Base-by-base conservation (phyloP, 1,140 invertebrate species). In the Mamestra configurata region DNA sequence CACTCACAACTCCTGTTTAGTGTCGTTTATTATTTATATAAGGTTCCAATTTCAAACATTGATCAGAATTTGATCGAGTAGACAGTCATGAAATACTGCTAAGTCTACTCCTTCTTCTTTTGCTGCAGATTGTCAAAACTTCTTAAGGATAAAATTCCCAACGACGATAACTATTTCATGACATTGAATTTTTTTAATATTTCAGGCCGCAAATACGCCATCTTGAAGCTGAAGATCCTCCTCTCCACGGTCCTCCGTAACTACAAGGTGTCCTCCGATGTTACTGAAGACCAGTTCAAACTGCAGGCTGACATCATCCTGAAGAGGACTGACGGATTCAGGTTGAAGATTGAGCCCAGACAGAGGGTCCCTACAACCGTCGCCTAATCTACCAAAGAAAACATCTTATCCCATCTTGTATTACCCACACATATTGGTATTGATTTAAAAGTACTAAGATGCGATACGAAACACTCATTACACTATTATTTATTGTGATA, bases 211-310 rank as follows among this genome's bases (percentile, higher is more conserved):
- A 98, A 98, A 93, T 99, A 98, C 93, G 98, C 98, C 0, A 96
- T 98, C 95, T 95, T 98, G 59, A 98, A 99, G 89, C 95, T 98
- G 77, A 98, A 98, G 92, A 97, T 98, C n/a, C 93, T 98, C 0
- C 94, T 99, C 6, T 97, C 98, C 0, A 98, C 97, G 18, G 97
- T 99, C 37, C 95, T 99, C 66, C 96, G 98, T 40, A 98, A 98
- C 87, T 99, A 97, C 95, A 96, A 96, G 61, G 95, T 97, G 20
- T 93, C 93, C 13, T 97, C 97, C 0, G 96, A 97, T 78, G 89
- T 97, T 8, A 96, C 96, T 75, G 96, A 97, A 79, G 93, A 96
- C 27, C 97, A 98, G 78, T 97, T 97, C 90, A 95, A 96, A 79
- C 95, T 98, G 0, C 97, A 98, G 89, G 97, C 96, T 78, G 98